Percentiles rank a stretch among this genome's conserved stretches.
Conservation (phyloP, 2,797 vertebrate genomes). For the Streptopelia turtur region DNA sequence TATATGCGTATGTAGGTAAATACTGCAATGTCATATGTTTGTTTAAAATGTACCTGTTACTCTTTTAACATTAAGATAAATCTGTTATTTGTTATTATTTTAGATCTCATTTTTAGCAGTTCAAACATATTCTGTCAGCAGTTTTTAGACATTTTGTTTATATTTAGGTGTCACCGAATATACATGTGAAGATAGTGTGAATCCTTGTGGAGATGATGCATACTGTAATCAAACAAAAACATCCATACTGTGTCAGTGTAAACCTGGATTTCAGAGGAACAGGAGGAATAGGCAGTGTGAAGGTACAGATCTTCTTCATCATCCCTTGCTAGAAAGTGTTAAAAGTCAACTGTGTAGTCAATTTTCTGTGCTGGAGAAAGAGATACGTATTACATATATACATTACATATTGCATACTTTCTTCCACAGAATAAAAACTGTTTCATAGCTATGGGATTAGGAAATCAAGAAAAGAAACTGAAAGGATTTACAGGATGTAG, state of each 20-base stretch:
- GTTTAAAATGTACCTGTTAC: background rate
- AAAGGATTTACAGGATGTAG: background rate
- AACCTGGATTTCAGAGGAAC: constrained; percentile 94
- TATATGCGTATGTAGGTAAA: background rate
- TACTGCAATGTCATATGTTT: background rate
- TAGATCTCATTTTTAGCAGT: background rate
- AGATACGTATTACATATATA: background rate
- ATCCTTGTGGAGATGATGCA: constrained; percentile 95
- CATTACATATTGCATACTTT: background rate
- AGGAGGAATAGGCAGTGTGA: constrained; percentile 89
- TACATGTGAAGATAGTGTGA: constrained; percentile 91
- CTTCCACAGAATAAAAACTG: background rate
- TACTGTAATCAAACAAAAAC: constrained; percentile 93
- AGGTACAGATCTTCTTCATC: constrained; percentile 82
- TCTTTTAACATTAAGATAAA: background rate
- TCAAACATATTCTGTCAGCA: background rate
- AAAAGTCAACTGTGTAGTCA: background rate
- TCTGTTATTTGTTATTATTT: background rate
- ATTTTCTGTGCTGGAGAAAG: background rate
- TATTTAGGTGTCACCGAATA: constrained; percentile 85
- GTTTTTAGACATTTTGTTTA: background rate
- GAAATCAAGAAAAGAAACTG: background rate
- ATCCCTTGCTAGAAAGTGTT: background rate
- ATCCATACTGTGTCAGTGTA: constrained; percentile 91
- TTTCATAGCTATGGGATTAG: background rate